Percentiles rank a stretch among this genome's conserved stretches.
Conservation (phyloP, 2,888 invertebrate genomes). For the Eurois occulta region DNA sequence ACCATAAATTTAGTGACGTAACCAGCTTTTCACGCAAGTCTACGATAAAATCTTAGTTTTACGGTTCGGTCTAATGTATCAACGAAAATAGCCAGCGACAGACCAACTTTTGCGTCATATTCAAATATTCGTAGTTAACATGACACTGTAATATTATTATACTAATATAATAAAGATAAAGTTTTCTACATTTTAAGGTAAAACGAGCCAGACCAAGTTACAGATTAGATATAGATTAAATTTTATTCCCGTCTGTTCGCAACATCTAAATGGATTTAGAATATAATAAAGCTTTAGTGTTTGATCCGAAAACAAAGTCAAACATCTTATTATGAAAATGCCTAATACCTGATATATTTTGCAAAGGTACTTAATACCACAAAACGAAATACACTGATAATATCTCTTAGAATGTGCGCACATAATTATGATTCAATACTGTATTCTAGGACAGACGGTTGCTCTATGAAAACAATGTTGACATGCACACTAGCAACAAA, state of each 20-base stretch:
- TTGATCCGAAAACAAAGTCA: not conserved
- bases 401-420: not conserved
- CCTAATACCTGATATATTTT: not conserved
- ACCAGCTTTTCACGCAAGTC: not conserved
- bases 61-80: not conserved
- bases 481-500: not conserved
- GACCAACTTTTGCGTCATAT: conserved; percentile 5
- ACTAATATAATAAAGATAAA: not conserved
- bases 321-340: conserved; percentile 2
- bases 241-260: not conserved
- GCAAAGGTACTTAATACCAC: not conserved
- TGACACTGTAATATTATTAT: not conserved
- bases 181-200: conserved; percentile 2
- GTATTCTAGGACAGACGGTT: not conserved
- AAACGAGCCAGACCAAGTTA: not conserved
- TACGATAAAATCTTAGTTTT: conserved; percentile 23
- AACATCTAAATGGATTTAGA: conserved; percentile 9
- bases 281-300: conserved; percentile 2
- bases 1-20: conserved; percentile 17
- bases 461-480: not conserved
- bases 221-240: no score
- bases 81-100: conserved; percentile 23
- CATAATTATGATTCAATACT: not conserved
- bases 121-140: conserved; percentile 9
- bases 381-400: not conserved